phyloP scores from a whole-genome alignment of 2,113 vertebrate species.

The Boulengeromyrus knoepffleri region DNA sequence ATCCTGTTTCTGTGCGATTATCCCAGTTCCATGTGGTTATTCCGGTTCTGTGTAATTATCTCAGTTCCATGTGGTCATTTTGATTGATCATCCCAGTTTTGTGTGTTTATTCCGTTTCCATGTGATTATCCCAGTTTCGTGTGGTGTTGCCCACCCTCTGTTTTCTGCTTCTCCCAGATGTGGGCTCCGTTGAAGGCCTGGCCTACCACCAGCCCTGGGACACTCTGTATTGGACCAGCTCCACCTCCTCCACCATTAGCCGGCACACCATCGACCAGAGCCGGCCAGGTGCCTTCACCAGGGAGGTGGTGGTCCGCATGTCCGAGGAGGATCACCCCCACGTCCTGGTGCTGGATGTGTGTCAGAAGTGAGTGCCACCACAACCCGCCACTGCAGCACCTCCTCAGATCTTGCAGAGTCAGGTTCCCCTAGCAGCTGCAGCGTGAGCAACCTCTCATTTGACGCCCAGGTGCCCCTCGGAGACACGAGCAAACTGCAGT shows the following conservation, averaged over 20 bases:
- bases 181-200: slow-evolving; percentile 79
- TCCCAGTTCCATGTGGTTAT: not conserved
- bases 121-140: not conserved
- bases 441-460: not conserved
- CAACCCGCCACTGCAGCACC: not conserved
- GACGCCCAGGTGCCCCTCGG: not conserved
- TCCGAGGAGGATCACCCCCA: slow-evolving; percentile 77
- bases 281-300: slow-evolving; percentile 60
- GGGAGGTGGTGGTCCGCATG: slow-evolving; percentile 70
- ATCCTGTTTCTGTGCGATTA: not conserved
- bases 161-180: slow-evolving; percentile 56
- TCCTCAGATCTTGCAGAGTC: not conserved
- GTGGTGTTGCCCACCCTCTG: not conserved
- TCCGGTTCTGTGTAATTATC: not conserved
- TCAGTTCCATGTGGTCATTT: not conserved
- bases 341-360: slow-evolving; percentile 72
- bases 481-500: not conserved
- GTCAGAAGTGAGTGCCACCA: slow-evolving; percentile 67
- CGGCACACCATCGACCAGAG: slow-evolving; percentile 73
- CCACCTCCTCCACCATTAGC: slow-evolving; percentile 71
- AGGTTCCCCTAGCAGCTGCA: not conserved
- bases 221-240: slow-evolving; percentile 80
- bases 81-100: not conserved
- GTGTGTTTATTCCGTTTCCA: not conserved
- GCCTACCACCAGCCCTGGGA: slow-evolving; percentile 79